Conservation (phyloP, 2,113 vertebrate genomes). For the Burhinus bistriatus region DNA sequence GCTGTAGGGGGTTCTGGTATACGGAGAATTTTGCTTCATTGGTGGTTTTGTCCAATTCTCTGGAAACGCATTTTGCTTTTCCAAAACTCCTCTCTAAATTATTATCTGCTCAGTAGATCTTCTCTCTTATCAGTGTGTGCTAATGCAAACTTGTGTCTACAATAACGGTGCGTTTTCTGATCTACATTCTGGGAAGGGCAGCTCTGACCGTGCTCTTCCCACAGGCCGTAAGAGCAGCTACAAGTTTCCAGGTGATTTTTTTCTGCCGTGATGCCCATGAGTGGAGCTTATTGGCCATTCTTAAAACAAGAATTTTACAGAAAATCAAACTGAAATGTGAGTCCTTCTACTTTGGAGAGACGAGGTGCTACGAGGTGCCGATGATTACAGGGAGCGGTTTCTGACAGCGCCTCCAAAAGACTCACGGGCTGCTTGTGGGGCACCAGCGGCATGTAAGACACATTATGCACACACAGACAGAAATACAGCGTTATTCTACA, state of each 20-base stretch:
- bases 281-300: background rate
- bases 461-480: background rate
- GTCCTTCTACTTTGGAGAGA: background rate
- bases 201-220: background rate
- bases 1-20: background rate
- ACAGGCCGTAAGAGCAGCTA: background rate
- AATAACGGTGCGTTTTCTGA: background rate
- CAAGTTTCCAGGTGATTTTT: background rate
- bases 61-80: background rate
- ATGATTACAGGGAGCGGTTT: background rate
- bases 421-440: background rate
- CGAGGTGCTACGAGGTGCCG: fast-evolving
- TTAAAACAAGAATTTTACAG: background rate
- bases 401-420: background rate
- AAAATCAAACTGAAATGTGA: background rate
- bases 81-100: background rate
- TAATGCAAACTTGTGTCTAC: background rate
- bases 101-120: background rate
- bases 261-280: background rate
- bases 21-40: background rate
- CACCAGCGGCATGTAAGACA: background rate
- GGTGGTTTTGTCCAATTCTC: background rate
- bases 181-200: background rate
- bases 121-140: fast-evolving
- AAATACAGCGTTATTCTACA: background rate